Percentiles rank a stretch among this genome's conserved stretches.
Conservation (phyloP, 2,888 invertebrate species). For the Agrotis exclamationis region DNA sequence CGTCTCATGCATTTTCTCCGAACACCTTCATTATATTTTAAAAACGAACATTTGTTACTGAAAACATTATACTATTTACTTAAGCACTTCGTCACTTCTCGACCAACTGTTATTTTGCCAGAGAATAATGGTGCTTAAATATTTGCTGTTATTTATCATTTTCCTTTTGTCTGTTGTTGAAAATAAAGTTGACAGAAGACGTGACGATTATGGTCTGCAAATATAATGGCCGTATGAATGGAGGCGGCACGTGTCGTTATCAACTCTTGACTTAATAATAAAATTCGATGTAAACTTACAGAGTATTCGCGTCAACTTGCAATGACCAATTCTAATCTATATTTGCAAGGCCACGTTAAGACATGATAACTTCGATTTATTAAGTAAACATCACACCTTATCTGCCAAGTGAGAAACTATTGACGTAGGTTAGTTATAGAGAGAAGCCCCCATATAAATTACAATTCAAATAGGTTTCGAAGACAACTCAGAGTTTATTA, state of each 20-base stretch:
- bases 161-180: conserved; percentile 53
- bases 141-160: conserved; percentile 58
- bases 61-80: conserved; percentile 58
- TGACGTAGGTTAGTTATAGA: conserved; percentile 18
- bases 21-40: conserved; percentile 48
- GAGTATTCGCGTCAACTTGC: background rate
- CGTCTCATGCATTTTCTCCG: conserved; percentile 45
- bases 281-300: conserved; percentile 12
- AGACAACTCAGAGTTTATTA: conserved; percentile 16
- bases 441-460: conserved; percentile 9
- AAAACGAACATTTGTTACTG: conserved; percentile 53
- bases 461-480: conserved; percentile 4
- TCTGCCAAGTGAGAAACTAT: conserved; percentile 7
- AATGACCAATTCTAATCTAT: conserved; percentile 2
- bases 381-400: background rate
- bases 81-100: conserved; percentile 53
- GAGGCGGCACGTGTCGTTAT: conserved; percentile 51
- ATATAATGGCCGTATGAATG: conserved; percentile 60
- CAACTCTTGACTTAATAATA: conserved; percentile 14
- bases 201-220: conserved; percentile 62
- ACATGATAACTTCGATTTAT: background rate
- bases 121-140: conserved; percentile 59
- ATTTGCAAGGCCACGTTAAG: background rate
- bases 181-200: conserved; percentile 64
- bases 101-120: conserved; percentile 54